Evolutionary conservation across 2,888 invertebrate genomes (phyloP).

Genomic region (Apamea epomidion): DNA sequence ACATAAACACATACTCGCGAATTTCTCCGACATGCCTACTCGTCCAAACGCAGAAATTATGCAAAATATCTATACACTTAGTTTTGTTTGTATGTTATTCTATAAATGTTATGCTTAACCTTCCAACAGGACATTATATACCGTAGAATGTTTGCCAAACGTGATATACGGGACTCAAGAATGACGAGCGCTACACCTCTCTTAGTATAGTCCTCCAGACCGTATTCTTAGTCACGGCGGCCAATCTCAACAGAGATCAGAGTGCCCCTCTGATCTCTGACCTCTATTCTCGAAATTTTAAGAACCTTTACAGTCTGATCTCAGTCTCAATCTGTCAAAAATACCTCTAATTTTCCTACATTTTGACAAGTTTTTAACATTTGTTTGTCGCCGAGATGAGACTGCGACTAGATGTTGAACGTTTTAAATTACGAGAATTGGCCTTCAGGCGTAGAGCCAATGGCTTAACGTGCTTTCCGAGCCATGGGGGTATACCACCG

Average conservation of each 20-base stretch:
- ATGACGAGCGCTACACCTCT: not conserved
- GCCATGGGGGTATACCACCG: no score
- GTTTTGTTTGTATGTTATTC: slow-evolving; percentile 32
- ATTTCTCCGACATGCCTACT: slow-evolving; percentile 51
- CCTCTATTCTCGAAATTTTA: no score
- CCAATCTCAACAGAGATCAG: not conserved
- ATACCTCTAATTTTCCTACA: no score
- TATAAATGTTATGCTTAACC: slow-evolving; percentile 55
- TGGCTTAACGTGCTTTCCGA: no score
- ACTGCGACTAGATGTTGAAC: no score
- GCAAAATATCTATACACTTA: slow-evolving; percentile 39
- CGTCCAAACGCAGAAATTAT: slow-evolving; percentile 58
- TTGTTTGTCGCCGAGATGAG: no score
- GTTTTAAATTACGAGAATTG: no score
- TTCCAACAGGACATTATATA: slow-evolving; percentile 49
- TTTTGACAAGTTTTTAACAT: no score
- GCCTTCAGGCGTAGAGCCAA: no score
- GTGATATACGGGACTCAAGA: slow-evolving; percentile 32
- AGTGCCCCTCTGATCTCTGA: no score
- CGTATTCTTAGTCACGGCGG: not conserved
- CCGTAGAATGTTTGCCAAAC: slow-evolving; percentile 22
- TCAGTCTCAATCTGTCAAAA: no score
- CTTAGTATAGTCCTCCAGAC: not conserved
- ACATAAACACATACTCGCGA: slow-evolving; percentile 30
- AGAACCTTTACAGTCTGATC: no score